Conservation (phyloP, 2,113 vertebrate species). For the Trichechus manatus region DNA sequence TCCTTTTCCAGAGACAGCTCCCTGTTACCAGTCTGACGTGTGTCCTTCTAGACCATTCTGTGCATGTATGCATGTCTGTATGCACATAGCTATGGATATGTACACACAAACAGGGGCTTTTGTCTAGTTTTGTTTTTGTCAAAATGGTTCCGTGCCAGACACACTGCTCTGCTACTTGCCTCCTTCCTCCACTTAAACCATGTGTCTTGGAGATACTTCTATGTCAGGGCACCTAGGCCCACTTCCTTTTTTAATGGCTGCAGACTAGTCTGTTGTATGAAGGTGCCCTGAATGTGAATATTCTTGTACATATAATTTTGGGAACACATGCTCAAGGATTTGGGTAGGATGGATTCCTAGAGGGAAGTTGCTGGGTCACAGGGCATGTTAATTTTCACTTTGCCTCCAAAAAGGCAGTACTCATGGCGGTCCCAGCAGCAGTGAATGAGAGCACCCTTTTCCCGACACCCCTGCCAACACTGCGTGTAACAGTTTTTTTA, state of each 20-base stretch:
- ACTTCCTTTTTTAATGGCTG: neutral
- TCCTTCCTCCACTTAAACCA: neutral
- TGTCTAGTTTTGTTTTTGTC: neutral
- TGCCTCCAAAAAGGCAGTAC: neutral
- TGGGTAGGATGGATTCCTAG: neutral
- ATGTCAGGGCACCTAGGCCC: neutral
- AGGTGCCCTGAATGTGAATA: neutral
- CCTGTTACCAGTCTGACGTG: accelerated
- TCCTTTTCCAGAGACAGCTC: neutral
- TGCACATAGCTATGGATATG: neutral
- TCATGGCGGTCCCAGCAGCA: neutral
- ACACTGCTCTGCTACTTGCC: neutral
- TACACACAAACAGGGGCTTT: neutral
- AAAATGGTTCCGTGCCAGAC: neutral
- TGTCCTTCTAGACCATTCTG: neutral
- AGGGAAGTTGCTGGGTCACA: neutral
- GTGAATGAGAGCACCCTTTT: neutral
- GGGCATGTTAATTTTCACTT: neutral
- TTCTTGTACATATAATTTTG: neutral
- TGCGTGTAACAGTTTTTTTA: neutral
- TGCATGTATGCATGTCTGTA: neutral
- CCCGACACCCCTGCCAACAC: neutral
- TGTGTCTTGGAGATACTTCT: neutral
- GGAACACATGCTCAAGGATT: neutral
- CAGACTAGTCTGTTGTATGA: neutral